These are phyloP conservation scores for Dicrurus megarhynchus DNA, from an alignment of 2,113 vertebrate genomes.

Conservation along the genomic window DNA sequence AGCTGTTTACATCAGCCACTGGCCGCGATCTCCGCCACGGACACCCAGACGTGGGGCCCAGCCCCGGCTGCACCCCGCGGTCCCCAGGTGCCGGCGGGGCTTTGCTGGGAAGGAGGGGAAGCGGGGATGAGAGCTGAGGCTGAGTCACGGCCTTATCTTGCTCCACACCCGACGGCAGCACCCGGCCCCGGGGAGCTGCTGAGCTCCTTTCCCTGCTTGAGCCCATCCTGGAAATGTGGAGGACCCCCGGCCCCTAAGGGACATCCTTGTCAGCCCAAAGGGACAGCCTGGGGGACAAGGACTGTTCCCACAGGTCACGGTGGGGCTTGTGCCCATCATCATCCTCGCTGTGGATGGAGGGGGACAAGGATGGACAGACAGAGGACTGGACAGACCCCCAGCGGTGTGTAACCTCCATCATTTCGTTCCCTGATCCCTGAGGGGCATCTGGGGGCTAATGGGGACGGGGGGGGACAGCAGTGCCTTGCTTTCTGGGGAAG, in stretches of 20 bases:
- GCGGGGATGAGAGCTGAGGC: neutral
- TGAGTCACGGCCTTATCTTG: neutral
- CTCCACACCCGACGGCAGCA: neutral
- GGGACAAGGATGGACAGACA: accelerated
- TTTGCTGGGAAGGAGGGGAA: neutral
- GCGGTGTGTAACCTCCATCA: accelerated
- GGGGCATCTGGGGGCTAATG: neutral
- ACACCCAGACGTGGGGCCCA: neutral
- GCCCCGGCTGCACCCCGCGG: neutral
- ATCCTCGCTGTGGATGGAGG: accelerated
- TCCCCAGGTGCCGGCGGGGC: neutral
- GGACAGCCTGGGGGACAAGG: neutral
- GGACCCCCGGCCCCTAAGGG: neutral
- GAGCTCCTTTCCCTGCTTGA: neutral
- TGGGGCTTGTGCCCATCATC: neutral
- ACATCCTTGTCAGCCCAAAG: neutral
- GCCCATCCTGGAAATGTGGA: neutral
- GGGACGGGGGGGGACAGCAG: accelerated
- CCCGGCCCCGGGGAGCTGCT: neutral
- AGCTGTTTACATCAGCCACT: conserved; percentile 48
- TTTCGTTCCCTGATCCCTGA: neutral
- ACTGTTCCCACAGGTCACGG: accelerated
- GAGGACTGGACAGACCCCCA: neutral
- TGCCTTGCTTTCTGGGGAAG: accelerated
- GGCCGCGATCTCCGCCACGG: neutral